These are phyloP conservation scores for Philhelius pedissequus DNA, from an alignment of 2,888 invertebrate genomes.

Conservation along the genomic window DNA sequence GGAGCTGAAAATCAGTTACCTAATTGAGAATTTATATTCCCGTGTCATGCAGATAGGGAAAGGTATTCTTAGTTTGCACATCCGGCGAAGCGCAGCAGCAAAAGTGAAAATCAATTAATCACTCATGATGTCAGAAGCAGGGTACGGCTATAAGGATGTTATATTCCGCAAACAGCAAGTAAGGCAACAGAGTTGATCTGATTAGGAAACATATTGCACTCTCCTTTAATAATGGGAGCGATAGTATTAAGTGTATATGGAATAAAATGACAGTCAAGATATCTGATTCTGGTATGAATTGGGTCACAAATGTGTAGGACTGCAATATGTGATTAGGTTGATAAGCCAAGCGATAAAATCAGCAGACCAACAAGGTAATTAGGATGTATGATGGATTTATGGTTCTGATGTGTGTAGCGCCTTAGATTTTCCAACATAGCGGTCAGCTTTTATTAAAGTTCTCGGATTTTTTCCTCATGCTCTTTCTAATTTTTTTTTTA, in stretches of 20 bases:
- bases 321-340: neutral
- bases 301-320: neutral
- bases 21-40: slow-evolving; percentile 53
- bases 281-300: neutral
- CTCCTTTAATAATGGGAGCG: neutral
- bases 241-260: neutral
- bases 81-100: slow-evolving; percentile 1
- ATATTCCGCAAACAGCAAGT: neutral
- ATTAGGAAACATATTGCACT: neutral
- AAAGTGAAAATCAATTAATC: slow-evolving; percentile 63
- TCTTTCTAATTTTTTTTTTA: too few relatives aligned
- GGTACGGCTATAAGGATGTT: slow-evolving; percentile 31
- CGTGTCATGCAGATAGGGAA: neutral
- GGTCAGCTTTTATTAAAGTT: too few relatives aligned
- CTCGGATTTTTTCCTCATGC: too few relatives aligned
- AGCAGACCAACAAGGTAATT: neutral
- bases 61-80: neutral
- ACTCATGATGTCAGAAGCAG: slow-evolving; percentile 46
- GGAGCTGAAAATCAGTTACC: slow-evolving; percentile 45
- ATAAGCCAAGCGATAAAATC: neutral
- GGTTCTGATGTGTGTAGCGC: too few relatives aligned
- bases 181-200: slow-evolving; percentile 49
- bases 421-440: too few relatives aligned
- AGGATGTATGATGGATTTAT: slow-evolving; percentile 2
- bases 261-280: neutral